A percentile compares a stretch with the other conserved stretches of the same genome.
These are phyloP conservation scores for Stegostoma tigrinum DNA, from an alignment of 2,113 vertebrate species.

Conservation along the genomic window DNA sequence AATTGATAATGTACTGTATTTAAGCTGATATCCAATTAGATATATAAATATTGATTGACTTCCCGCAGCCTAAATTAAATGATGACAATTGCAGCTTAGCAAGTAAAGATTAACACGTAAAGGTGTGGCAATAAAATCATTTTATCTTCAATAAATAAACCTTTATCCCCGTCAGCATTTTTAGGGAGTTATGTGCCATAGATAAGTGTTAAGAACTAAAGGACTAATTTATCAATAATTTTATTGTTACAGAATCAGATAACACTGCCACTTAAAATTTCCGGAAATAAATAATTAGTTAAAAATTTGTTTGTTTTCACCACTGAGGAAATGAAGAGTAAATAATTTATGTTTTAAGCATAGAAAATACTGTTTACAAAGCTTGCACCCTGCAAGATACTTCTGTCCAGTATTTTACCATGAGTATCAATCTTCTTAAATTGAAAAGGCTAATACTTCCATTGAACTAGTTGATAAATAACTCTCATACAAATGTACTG, in stretches of 20 bases:
- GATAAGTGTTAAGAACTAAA: neutral
- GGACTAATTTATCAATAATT: neutral
- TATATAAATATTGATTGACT: neutral
- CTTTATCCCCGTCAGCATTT: neutral
- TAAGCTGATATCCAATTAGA: neutral
- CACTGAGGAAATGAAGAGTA: neutral
- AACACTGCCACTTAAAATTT: neutral
- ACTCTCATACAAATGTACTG: conserved; percentile 26
- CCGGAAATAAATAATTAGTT: neutral
- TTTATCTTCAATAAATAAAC: no score
- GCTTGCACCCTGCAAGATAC: neutral
- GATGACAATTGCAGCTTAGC: neutral
- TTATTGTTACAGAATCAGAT: neutral
- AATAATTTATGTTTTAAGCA: neutral
- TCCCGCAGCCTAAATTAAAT: neutral
- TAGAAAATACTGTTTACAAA: neutral
- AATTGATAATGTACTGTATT: neutral
- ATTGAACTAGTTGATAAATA: conserved; percentile 13
- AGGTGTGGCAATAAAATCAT: neutral
- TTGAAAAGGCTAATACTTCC: neutral
- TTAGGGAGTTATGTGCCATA: neutral
- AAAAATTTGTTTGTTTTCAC: neutral
- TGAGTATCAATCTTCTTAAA: neutral
- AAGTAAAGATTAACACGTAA: neutral
- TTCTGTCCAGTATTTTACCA: neutral